Percentiles rank a stretch among this genome's conserved stretches.
phyloP scores from a whole-genome alignment of 2,888 invertebrate genomes.

The Elaeidobius kamerunicus region DNA sequence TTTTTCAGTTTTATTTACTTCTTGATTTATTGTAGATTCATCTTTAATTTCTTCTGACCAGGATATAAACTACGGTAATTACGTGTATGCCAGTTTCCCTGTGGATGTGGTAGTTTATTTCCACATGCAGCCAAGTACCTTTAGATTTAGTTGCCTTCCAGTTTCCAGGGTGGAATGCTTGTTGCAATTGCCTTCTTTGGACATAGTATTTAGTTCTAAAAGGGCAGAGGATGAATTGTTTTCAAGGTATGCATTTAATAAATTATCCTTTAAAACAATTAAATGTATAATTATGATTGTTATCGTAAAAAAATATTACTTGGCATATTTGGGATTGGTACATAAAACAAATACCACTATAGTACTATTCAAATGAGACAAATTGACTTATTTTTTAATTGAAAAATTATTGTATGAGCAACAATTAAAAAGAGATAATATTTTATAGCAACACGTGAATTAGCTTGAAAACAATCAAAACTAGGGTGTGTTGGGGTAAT shows the following conservation, averaged over 20 bases:
- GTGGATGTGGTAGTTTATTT: constrained; percentile 98
- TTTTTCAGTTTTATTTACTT: constrained; percentile 6
- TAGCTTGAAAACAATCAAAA: too few species aligned
- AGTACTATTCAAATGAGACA: too few species aligned
- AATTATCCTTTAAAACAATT: too few species aligned
- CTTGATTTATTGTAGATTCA: constrained; percentile 33
- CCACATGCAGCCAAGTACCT: constrained; percentile 96
- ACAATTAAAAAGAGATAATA: not conserved
- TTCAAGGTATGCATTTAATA: constrained; percentile 40
- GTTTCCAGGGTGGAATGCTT: constrained; percentile 95
- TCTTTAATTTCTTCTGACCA: constrained; percentile 48
- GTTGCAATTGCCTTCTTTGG: constrained; percentile 92
- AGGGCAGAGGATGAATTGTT: constrained; percentile 70
- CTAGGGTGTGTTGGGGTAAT: too few species aligned
- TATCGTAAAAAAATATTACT: too few species aligned
- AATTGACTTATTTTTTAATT: too few species aligned
- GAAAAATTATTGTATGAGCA: too few species aligned
- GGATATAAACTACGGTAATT: constrained; percentile 68
- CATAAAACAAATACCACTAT: too few species aligned
- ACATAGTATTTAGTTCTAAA: constrained; percentile 95
- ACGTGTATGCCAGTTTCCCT: constrained; percentile 91
- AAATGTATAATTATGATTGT: too few species aligned
- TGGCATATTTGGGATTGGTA: too few species aligned
- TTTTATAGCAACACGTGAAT: too few species aligned
- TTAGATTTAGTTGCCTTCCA: constrained; percentile 93